Evolutionary conservation across 1,140 invertebrate species (phyloP).

Genomic region (Ostrea edulis): DNA sequence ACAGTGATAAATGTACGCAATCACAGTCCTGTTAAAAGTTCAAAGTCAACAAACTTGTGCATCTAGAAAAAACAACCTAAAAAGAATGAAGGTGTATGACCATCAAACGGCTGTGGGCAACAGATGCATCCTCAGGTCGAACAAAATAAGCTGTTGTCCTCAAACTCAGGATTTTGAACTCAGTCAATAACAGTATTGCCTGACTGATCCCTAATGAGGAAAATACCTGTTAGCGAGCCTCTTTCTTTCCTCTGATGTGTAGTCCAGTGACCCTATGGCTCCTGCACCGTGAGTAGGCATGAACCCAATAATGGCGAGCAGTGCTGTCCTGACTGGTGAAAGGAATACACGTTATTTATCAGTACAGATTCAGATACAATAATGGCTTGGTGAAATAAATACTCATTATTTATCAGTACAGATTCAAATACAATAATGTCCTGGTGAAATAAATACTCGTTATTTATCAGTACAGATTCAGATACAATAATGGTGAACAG

Average conservation of each 20-base stretch:
- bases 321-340: slow-evolving; percentile 87
- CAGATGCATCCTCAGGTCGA: too few relatives aligned
- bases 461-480: neutral
- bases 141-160: too few relatives aligned
- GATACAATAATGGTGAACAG: too few relatives aligned
- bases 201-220: too few relatives aligned
- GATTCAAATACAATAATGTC: neutral
- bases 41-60: too few relatives aligned
- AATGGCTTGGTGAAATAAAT: neutral
- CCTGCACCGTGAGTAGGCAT: slow-evolving; percentile 93
- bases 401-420: neutral
- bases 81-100: too few relatives aligned
- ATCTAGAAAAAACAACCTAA: too few relatives aligned
- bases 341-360: neutral
- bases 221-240: slow-evolving; percentile 88
- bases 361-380: neutral
- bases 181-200: too few relatives aligned
- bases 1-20: too few relatives aligned
- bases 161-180: too few relatives aligned
- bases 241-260: slow-evolving; percentile 90
- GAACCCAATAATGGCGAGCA: slow-evolving; percentile 94
- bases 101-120: too few relatives aligned
- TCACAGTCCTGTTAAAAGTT: too few relatives aligned
- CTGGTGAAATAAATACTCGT: neutral
- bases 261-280: slow-evolving; percentile 94